These are phyloP conservation scores for Tapirus indicus DNA, from an alignment of 2,797 vertebrate species.

Conservation along the genomic window DNA sequence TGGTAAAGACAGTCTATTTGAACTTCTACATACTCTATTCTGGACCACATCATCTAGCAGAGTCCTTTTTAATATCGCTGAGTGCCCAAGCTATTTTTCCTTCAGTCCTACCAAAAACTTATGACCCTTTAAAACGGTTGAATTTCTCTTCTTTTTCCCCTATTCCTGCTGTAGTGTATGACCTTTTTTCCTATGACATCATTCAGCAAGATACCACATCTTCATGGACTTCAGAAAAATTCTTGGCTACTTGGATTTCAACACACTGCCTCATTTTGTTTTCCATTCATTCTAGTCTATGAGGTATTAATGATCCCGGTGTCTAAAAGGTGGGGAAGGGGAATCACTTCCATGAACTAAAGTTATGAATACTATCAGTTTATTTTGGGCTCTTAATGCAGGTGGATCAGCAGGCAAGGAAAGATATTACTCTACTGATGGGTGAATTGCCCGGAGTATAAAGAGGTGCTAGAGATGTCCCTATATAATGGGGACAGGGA, in stretches of 20 bases:
- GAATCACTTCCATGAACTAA: neutral
- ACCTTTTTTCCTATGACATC: neutral
- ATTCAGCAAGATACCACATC: neutral
- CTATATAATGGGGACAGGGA: accelerated
- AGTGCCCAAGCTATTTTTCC: neutral
- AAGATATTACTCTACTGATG: neutral
- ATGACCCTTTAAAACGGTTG: neutral
- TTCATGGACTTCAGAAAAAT: neutral
- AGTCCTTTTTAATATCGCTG: neutral
- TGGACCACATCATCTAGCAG: neutral
- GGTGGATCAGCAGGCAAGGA: neutral
- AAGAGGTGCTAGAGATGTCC: neutral
- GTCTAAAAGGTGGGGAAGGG: neutral
- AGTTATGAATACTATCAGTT: neutral
- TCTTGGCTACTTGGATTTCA: neutral
- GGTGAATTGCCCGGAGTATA: neutral
- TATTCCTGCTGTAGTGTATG: neutral
- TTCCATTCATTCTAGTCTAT: neutral
- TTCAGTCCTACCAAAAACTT: neutral
- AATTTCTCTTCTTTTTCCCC: neutral
- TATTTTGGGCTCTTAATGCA: neutral
- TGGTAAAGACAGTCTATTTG: neutral
- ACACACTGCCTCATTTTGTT: neutral
- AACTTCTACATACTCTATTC: neutral
- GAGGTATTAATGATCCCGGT: neutral